phyloP scores from a whole-genome alignment of 1,140 invertebrate genomes.

The Mycetomoellerius zeteki region DNA sequence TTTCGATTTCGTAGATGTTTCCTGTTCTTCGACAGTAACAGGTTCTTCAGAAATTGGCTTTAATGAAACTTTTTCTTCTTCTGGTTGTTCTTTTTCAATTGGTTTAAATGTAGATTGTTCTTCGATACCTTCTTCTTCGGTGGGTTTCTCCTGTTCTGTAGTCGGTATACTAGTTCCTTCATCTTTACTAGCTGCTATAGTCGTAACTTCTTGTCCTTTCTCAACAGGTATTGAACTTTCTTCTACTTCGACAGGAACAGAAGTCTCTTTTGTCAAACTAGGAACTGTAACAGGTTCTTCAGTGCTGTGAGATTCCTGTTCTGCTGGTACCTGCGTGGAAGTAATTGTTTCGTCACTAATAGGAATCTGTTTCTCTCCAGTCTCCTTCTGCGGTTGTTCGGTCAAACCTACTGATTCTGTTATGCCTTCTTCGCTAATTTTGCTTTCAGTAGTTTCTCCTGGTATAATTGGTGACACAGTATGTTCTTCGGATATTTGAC shows the following conservation, averaged over 20 bases:
- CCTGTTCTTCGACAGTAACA: slow-evolving; percentile 6
- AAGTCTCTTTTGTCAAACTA: slow-evolving; percentile 13
- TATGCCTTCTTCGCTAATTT: slow-evolving; percentile 15
- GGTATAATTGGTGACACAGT: slow-evolving; percentile 69
- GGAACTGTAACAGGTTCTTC: slow-evolving; percentile 31
- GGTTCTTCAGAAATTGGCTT: slow-evolving; percentile 27
- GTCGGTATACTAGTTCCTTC: slow-evolving; percentile 19
- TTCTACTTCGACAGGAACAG: slow-evolving; percentile 14
- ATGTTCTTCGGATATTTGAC: slow-evolving; percentile 72
- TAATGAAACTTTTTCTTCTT: slow-evolving; percentile 9
- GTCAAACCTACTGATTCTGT: slow-evolving; percentile 40
- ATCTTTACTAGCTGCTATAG: neutral
- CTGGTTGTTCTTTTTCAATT: slow-evolving; percentile 13
- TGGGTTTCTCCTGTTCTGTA: slow-evolving; percentile 15
- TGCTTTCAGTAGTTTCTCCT: slow-evolving; percentile 45
- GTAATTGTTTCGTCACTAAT: slow-evolving; percentile 18
- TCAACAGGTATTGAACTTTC: slow-evolving; percentile 19
- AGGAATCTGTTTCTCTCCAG: slow-evolving; percentile 30
- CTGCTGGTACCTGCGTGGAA: slow-evolving; percentile 12
- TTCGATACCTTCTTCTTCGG: neutral
- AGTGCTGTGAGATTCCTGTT: slow-evolving; percentile 26
- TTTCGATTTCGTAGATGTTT: slow-evolving; percentile 20
- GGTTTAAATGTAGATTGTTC: slow-evolving; percentile 15
- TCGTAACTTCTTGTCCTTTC: slow-evolving; percentile 25
- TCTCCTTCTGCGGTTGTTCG: slow-evolving; percentile 26